A percentile compares a stretch with the other conserved stretches of the same genome.
These are phyloP conservation scores for Porites australiensis DNA, from an alignment of 64 coral and sea anemone species.

Conservation along the genomic window DNA sequence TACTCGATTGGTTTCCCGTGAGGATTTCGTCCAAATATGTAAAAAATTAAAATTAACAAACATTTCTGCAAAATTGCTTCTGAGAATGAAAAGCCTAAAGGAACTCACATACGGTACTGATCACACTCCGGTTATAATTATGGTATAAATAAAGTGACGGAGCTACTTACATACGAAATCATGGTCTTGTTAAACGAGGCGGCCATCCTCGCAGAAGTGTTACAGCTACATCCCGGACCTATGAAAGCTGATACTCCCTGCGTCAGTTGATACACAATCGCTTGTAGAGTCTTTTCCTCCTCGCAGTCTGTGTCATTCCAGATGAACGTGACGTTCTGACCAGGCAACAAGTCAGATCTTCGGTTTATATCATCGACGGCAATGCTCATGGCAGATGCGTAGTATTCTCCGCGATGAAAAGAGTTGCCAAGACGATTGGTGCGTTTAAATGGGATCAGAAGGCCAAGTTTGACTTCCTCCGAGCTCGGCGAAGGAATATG, in stretches of 20 bases:
- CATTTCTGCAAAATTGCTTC: too few species aligned
- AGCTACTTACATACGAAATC: conserved; percentile 97
- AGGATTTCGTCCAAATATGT: too few species aligned
- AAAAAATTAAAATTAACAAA: too few species aligned
- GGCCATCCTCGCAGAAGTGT: conserved; percentile 78
- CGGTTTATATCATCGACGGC: conserved; percentile 85
- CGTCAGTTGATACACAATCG: conserved; percentile 75
- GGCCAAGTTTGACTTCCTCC: conserved; percentile 77
- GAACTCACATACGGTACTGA: background rate
- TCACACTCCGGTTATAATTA: background rate
- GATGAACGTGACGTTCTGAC: conserved; percentile 81
- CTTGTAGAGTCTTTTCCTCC: conserved; percentile 75
- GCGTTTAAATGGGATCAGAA: conserved; percentile 80
- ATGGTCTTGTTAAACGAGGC: conserved; percentile 89
- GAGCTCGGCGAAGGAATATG: background rate
- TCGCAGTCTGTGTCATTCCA: conserved; percentile 93
- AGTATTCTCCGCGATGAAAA: conserved; percentile 77
- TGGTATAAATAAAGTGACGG: background rate
- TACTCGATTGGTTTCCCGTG: too few species aligned
- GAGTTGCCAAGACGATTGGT: conserved; percentile 66
- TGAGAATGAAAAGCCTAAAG: background rate
- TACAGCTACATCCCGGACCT: conserved; percentile 86
- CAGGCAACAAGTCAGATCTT: conserved; percentile 75
- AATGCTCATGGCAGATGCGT: conserved; percentile 83
- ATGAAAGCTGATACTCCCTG: conserved; percentile 83